Evolutionary conservation across 2,797 vertebrate genomes (phyloP), one percentile per base, ranked within the genome.

Genomic region (Crenichthys baileyi): DNA sequence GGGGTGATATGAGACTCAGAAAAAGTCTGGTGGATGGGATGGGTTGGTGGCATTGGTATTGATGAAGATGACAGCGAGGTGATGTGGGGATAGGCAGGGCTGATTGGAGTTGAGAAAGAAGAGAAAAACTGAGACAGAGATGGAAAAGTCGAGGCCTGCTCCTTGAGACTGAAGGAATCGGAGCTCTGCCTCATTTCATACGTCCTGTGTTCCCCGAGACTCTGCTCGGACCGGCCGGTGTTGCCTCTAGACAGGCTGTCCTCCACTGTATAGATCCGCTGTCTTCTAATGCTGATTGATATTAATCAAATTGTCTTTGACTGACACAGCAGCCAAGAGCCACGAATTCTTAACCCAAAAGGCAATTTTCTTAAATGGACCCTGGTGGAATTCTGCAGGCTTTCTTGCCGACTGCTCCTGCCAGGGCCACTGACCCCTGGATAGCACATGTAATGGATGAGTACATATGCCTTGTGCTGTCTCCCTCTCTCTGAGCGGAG

Each of bases 371-470:
- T 87, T 82, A 91, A 90, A 87, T 78, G 91, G 81, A 70, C 75
- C 85, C 0, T n/a, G 71, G 89, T 85, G 78, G 84, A 83, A 83
- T 85, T 86, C 82, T 85, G 87, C 82, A 81, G 86, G 78, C 85
- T 51, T 87, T 85, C 81, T 60, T 8, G 70, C 87, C 77, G 80
- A 73, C 90, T 83, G 83, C 85, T 82, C 80, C 85, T 87, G 87
- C 88, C 78, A 81, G 80, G 89, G 86, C 86, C 85, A 12, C 89
- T 92, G 92, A 93, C 93, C 93, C 88, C 90, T 77, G 89, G 90
- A 87, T 87, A 86, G 89, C 90, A 82, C 90, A 84, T 89, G 91
- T 91, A 94, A 93, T 93, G 92, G 93, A 94, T 93, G 91, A 93
- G 87, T 89, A 91, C 89, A 90, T 92, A 83, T 85, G 87, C 86